A percentile compares a stretch with the other conserved stretches of the same genome.
Evolutionary conservation across 2,113 vertebrate genomes (phyloP).

Genomic region (Dipodomys spectabilis): DNA sequence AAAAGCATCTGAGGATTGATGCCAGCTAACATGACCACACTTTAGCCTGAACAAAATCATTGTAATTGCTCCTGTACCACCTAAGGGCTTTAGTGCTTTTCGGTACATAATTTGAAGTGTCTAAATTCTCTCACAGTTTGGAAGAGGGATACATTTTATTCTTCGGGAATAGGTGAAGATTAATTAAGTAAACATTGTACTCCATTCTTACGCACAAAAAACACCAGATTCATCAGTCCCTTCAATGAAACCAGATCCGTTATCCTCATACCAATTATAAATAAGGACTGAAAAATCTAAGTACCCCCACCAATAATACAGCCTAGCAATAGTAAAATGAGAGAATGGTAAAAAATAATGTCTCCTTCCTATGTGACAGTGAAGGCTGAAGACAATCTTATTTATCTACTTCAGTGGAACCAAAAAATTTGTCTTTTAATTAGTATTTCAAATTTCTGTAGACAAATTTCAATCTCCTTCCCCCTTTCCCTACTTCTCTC

Average conservation of each 20-base stretch:
- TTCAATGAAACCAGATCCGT: background rate
- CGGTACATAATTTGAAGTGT: background rate
- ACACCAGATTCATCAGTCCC: background rate
- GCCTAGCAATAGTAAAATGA: background rate
- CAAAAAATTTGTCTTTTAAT: background rate
- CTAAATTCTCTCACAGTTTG: constrained; percentile 43
- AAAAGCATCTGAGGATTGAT: constrained; percentile 3
- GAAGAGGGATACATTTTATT: constrained; percentile 14
- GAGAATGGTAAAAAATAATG: background rate
- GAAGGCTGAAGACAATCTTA: background rate
- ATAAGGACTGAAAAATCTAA: background rate
- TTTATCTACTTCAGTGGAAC: background rate
- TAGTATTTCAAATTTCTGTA: constrained; percentile 21
- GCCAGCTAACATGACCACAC: background rate
- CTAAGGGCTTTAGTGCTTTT: background rate
- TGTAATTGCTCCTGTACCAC: background rate
- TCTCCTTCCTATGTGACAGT: background rate
- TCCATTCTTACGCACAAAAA: background rate
- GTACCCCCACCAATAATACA: background rate
- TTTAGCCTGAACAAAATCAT: background rate
- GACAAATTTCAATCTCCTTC: background rate
- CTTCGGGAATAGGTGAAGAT: background rate
- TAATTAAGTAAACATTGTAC: background rate
- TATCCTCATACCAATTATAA: background rate
- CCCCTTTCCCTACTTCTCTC: background rate